Percentiles rank a stretch among this genome's conserved stretches.
Evolutionary conservation across 2,113 vertebrate species (phyloP).

Genomic region (Corapipo altera): DNA sequence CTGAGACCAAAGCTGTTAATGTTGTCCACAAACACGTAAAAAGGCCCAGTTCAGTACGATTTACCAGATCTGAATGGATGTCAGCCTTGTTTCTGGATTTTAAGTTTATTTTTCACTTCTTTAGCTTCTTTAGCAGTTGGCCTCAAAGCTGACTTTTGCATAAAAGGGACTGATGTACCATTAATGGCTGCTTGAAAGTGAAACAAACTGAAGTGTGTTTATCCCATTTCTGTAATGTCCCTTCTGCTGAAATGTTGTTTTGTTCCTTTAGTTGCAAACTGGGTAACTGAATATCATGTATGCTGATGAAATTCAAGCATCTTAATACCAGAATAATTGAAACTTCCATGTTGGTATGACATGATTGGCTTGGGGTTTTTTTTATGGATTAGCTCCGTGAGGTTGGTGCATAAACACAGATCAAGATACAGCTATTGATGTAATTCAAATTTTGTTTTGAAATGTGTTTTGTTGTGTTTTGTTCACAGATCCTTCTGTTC

Average conservation of each 20-base stretch:
- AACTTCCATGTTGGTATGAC: neutral
- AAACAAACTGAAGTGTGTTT: neutral
- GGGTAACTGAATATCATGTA: neutral
- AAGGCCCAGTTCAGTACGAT: neutral
- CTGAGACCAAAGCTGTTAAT: neutral
- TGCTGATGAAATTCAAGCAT: neutral
- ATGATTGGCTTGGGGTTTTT: neutral
- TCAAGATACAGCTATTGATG: neutral
- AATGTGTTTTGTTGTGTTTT: neutral
- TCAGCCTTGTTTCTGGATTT: neutral
- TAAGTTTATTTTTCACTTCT: neutral
- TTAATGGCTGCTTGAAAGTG: neutral
- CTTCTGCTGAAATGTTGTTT: neutral
- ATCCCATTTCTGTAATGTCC: neutral
- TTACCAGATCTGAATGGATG: neutral
- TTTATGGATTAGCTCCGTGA: neutral
- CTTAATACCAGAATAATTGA: neutral
- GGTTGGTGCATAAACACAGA: neutral
- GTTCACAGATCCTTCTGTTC: constrained; percentile 85
- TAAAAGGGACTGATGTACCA: neutral
- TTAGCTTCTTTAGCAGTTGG: neutral
- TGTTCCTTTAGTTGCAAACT: neutral
- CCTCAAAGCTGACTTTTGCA: neutral
- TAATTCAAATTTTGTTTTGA: neutral
- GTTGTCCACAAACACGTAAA: neutral